Evolutionary conservation across 53 echinoderm and acorn worm species (phyloP), one percentile per base, ranked within the genome.

Genomic region (Zoroaster sp.): DNA sequence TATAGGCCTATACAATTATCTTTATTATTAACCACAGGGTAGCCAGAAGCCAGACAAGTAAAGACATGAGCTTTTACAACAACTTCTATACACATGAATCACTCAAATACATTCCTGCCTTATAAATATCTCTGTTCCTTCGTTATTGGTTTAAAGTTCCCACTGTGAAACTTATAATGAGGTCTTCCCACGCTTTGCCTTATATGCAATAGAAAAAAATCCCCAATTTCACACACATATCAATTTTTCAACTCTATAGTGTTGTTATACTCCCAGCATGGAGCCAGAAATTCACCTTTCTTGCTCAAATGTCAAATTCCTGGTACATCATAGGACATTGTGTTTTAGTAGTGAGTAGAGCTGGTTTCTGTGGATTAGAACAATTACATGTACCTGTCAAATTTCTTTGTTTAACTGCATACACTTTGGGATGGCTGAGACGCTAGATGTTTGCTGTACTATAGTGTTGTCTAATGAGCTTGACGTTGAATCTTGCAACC

Each of bases 111-210:
- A 85, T 71, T 85, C 85, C 85, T 32, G 70, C 36, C 85, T 71
- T 69, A 71, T 85, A 85, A 85, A 85, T 85, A 85, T 72, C 85
- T 18, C 79, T 14, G 46, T 69, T 41, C 9, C 21, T 70, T 85
- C 85, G 38, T 85, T 85, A 85, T 85, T 85, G 71, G 85, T 85
- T 85, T 85, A 85, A 85, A 85, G 85, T 85, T 85, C 85, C 85
- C 85, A 85, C 85, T 85, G 85, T 66, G 85, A 43, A 85, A 85
- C 85, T 85, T 85, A 69, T 85, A 85, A 85, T 85, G 85, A 85
- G 85, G 38, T 47, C 10, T 33, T 85, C 85, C 85, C 85, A 85
- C 85, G 85, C 69, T 85, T 71, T 51, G 35, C 85, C 85, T 70
- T 70, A 85, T 85, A 85, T 42, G 85, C 69, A 31, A 18, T 70